Evolutionary conservation across 2,113 vertebrate genomes (phyloP).

Genomic region (Crotalus tigris): DNA sequence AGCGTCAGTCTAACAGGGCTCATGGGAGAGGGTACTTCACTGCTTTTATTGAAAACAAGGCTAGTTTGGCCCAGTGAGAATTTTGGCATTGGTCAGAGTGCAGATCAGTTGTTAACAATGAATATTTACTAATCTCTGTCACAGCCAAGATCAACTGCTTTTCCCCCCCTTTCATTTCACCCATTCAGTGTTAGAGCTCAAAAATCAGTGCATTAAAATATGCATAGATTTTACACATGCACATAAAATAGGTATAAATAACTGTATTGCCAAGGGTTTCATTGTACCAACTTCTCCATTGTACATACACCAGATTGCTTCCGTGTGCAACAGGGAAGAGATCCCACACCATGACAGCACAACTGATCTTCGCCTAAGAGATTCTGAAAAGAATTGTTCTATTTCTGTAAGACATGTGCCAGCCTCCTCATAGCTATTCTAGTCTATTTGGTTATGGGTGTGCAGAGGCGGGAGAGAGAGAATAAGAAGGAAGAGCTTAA

Average conservation of each 20-base stretch:
- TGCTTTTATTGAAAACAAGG: slow-evolving; percentile 66
- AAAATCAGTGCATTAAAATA: slow-evolving; percentile 25
- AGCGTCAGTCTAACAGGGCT: slow-evolving; percentile 75
- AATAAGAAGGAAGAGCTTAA: slow-evolving; percentile 13
- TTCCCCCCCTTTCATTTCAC: background rate
- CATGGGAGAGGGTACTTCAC: slow-evolving; percentile 70
- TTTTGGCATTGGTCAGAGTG: slow-evolving; percentile 62
- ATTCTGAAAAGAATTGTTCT: slow-evolving; percentile 26
- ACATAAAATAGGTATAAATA: slow-evolving; percentile 42
- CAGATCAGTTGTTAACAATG: slow-evolving; percentile 59
- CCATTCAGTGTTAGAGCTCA: background rate
- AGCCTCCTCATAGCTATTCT: slow-evolving; percentile 34
- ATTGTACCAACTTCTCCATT: slow-evolving; percentile 8
- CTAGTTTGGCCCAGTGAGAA: slow-evolving; percentile 66
- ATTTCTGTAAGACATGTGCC: background rate
- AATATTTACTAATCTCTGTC: slow-evolving; percentile 59
- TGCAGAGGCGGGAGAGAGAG: background rate
- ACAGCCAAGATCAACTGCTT: slow-evolving; percentile 36
- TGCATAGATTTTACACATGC: slow-evolving; percentile 26
- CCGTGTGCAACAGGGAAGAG: slow-evolving; percentile 7
- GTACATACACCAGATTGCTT: slow-evolving; percentile 27
- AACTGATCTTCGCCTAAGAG: slow-evolving; percentile 12
- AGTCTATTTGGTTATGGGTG: slow-evolving; percentile 21
- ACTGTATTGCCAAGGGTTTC: slow-evolving; percentile 23
- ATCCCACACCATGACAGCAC: background rate